phyloP scores from a whole-genome alignment of 35 echinoderm and acorn worm genomes.

The Diadema setosum region DNA sequence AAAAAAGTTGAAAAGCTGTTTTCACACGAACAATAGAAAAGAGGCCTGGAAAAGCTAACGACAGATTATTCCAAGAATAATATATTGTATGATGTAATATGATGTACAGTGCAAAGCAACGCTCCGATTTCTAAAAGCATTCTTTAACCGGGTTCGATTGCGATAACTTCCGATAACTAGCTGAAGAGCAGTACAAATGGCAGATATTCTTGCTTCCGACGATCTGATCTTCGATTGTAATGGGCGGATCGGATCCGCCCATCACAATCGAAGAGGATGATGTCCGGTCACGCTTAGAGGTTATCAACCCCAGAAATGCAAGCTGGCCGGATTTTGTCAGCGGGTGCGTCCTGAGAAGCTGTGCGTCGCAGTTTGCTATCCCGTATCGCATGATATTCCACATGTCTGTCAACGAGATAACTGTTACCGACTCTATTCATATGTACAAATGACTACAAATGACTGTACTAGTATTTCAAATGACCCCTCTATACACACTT shows the following conservation, averaged over 20 bases:
- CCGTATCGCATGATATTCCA: too few species aligned
- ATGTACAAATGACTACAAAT: too few species aligned
- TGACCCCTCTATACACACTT: too few species aligned
- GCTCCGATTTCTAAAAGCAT: neutral
- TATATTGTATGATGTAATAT: neutral
- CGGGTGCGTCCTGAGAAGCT: too few species aligned
- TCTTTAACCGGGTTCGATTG: neutral
- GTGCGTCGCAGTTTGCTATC: too few species aligned
- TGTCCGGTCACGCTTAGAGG: neutral
- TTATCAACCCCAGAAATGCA: too few species aligned
- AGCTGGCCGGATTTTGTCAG: too few species aligned
- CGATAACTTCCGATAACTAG: neutral
- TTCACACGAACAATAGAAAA: neutral
- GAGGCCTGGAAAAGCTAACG: neutral
- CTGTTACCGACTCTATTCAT: too few species aligned
- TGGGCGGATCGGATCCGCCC: too few species aligned
- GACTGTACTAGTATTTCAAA: too few species aligned
- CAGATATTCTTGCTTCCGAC: neutral
- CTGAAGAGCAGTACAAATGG: neutral
- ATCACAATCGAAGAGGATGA: neutral
- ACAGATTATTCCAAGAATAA: neutral
- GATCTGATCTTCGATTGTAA: too few species aligned
- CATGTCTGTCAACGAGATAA: too few species aligned
- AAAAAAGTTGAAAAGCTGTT: neutral
- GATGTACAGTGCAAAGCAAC: neutral